These are phyloP conservation scores for Dermatemys mawii DNA, from an alignment of 2,113 vertebrate species.

Conservation along the genomic window DNA sequence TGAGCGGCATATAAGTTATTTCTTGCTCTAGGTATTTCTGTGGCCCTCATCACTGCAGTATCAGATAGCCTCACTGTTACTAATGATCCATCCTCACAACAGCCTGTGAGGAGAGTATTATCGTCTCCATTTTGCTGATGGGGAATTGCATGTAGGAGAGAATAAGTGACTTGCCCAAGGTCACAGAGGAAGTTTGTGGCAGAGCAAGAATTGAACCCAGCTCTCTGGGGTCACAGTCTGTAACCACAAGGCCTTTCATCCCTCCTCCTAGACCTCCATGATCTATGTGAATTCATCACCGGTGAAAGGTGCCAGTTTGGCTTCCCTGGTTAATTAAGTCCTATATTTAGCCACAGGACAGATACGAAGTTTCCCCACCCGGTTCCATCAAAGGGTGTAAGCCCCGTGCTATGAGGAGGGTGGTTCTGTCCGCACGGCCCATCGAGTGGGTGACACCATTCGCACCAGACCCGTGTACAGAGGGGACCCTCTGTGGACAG, in stretches of 20 bases:
- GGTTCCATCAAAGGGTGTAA: not conserved
- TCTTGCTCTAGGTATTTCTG: not conserved
- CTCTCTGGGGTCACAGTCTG: accelerated
- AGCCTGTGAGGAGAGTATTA: not conserved
- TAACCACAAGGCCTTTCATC: not conserved
- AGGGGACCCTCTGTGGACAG: not conserved
- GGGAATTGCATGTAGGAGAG: not conserved
- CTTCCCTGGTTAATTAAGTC: not conserved
- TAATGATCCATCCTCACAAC: not conserved
- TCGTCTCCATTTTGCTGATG: not conserved
- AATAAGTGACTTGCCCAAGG: not conserved
- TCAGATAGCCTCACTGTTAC: not conserved
- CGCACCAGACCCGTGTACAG: not conserved
- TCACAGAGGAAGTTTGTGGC: not conserved
- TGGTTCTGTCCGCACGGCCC: no score
- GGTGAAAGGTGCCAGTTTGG: not conserved
- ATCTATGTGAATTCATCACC: not conserved
- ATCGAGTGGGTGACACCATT: no score
- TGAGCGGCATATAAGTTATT: not conserved
- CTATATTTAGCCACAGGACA: not conserved
- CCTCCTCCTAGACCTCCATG: not conserved
- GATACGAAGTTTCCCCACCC: not conserved
- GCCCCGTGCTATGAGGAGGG: not conserved
- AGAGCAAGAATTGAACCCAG: accelerated
- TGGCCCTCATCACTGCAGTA: not conserved